phyloP scores from a whole-genome alignment of 2,113 vertebrate genomes.

The Spilogale gracilis region DNA sequence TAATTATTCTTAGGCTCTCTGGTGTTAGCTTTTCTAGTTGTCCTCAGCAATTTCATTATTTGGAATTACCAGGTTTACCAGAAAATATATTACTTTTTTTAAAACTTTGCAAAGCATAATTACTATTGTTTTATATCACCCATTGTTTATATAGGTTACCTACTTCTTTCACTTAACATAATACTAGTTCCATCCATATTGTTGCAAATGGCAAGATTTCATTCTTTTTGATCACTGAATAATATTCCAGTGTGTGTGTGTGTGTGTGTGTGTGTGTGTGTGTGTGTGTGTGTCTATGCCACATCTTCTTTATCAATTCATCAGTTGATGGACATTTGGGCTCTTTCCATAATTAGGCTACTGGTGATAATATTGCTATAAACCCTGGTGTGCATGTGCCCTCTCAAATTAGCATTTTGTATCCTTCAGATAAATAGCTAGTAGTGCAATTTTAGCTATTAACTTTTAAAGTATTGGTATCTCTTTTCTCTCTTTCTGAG shows the following conservation, averaged over 20 bases:
- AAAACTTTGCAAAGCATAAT: neutral
- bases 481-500: neutral
- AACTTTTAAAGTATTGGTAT: neutral
- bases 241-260: too few relatives aligned
- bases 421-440: neutral
- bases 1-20: neutral
- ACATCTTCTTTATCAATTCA: neutral
- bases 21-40: neutral
- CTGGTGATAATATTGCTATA: neutral
- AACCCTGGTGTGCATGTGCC: neutral
- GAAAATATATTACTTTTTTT: neutral
- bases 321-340: neutral
- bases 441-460: neutral
- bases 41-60: neutral
- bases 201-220: neutral
- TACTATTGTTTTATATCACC: neutral
- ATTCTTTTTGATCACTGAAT: too few relatives aligned
- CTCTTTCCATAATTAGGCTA: neutral
- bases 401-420: neutral
- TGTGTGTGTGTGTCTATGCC: neutral
- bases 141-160: neutral
- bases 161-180: neutral
- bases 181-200: neutral
- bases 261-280: too few relatives aligned
- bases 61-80: neutral